Evolutionary conservation across 2,113 vertebrate species (phyloP).

Genomic region (Tachycineta bicolor): DNA sequence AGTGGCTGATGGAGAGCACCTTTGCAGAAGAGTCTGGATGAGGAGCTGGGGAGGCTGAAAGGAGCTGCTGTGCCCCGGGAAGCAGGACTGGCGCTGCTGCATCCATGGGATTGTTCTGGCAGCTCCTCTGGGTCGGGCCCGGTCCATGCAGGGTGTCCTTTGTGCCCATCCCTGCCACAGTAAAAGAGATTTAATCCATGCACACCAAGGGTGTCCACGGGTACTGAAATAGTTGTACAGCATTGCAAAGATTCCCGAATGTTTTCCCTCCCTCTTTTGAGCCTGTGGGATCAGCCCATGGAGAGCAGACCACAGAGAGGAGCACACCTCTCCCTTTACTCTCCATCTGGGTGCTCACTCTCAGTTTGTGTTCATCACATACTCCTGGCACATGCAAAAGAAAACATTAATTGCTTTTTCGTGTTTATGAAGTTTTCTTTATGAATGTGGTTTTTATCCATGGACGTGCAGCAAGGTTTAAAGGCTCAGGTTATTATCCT

Average conservation of each 20-base stretch:
- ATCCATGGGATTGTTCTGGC: neutral
- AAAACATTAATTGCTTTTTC: neutral
- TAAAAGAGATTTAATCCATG: neutral
- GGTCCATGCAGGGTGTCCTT: neutral
- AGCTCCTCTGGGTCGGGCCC: neutral
- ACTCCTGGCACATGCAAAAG: neutral
- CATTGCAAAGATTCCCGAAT: neutral
- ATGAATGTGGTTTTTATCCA: neutral
- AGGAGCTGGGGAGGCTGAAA: neutral
- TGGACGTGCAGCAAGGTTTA: neutral
- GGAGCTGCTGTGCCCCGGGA: neutral
- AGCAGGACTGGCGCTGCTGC: neutral
- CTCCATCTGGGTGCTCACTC: neutral
- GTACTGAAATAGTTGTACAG: neutral
- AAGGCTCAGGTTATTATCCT: neutral
- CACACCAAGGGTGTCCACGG: neutral
- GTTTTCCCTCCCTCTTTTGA: neutral
- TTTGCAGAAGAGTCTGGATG: neutral
- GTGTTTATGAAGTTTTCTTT: neutral
- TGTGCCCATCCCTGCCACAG: neutral
- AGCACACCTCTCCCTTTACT: neutral
- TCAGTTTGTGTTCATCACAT: neutral
- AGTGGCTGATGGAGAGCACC: neutral
- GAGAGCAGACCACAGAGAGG: neutral
- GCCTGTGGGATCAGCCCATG: neutral